Evolutionary conservation across 2,113 vertebrate species (phyloP).

Genomic region (Excalfactoria chinensis): DNA sequence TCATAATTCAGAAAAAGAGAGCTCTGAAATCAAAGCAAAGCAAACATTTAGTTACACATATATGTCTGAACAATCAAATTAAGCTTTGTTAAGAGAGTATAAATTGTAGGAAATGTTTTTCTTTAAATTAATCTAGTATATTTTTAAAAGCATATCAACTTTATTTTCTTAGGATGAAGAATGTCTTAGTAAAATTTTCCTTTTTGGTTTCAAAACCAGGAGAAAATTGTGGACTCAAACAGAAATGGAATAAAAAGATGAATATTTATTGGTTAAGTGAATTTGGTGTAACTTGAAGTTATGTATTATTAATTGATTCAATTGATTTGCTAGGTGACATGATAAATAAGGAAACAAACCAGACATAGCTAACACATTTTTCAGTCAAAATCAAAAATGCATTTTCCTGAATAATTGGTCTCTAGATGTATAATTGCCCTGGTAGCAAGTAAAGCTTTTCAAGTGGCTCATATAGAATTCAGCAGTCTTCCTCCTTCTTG

Average conservation of each 20-base stretch:
- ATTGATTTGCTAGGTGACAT: conserved; percentile 2
- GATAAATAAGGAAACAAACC: neutral
- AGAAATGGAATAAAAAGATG: neutral
- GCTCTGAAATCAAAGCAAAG: conserved; percentile 44
- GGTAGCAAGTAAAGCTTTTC: neutral
- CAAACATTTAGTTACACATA: neutral
- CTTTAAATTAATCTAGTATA: neutral
- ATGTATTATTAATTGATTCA: neutral
- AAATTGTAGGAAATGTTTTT: neutral
- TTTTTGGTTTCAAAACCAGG: neutral
- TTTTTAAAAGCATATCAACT: neutral
- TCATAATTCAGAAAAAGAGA: conserved; percentile 56
- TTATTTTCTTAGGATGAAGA: neutral
- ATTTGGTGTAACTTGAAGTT: neutral
- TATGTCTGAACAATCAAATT: neutral
- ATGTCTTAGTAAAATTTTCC: neutral
- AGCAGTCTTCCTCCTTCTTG: neutral
- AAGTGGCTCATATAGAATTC: neutral
- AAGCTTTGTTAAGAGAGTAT: neutral
- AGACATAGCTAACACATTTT: rapidly evolving
- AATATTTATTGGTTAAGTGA: neutral
- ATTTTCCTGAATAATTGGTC: neutral
- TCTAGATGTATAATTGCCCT: neutral
- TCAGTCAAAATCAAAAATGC: neutral
- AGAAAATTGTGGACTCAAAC: neutral